Base-by-base conservation (phyloP, 2,113 vertebrate species). In the Eupsittula cactorum region DNA sequence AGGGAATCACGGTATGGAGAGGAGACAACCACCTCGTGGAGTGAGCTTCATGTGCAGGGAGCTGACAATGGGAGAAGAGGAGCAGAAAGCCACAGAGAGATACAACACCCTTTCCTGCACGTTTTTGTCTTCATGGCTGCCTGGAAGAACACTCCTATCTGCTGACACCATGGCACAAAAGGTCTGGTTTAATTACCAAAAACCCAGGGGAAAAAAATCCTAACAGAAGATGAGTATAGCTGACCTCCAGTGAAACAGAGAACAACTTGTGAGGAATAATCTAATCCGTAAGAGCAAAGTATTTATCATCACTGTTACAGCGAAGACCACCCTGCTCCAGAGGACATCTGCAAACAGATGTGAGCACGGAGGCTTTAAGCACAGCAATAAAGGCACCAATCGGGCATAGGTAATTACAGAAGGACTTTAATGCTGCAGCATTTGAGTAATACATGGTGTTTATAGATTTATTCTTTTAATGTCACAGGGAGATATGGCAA, bases 21-120 rank as follows among this genome's bases (percentile, higher is more conserved):
- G 46, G 47, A 71, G 24, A 75, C 59, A 94, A 81, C 6, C 37
- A 77, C 24, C 13, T 67, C 60, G 19, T 2, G 4, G 46, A 74
- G n/a, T 0, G 0, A 95, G 25, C 25, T 50, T 41, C 0, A 0
- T 9, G 24, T 2, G 1, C 0, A 1, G 49, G 73, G 73, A 81
- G 39, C 37, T 81, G 75, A 23, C 3, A 6, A 33, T 37, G 39
- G 60, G 42, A 67, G 64, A 69, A 60, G 35, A 88, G 24, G 33
- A 79, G 76, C 20, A 92, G 76, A 93, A 93, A 50, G 9, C 35
- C 3, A 0, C 29, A 50, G 64, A 65, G 31, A 78, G 55, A 88
- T 20, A 35, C 64, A 92, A 59, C n/a, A 85, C 50, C 60, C 41
- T 65, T 46, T 42, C 60, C 76, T 2, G 0, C 49, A 8, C 1